A percentile compares a stretch with the other conserved stretches of the same genome.
Conservation (phyloP, 2,888 invertebrate species). For the Eledone cirrhosa region DNA sequence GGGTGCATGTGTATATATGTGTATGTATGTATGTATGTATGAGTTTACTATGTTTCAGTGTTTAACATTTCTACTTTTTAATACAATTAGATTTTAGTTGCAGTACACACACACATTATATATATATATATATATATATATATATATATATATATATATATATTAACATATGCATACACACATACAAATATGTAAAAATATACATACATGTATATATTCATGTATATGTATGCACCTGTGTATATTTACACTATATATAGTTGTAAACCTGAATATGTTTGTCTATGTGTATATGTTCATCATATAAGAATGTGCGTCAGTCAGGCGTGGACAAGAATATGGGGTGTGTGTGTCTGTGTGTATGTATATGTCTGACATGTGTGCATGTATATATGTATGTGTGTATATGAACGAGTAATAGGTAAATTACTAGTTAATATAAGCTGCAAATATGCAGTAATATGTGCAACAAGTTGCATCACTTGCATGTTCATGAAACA, state of each 20-base stretch:
- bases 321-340: too few relatives aligned
- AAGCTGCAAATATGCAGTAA: too few relatives aligned
- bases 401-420: too few relatives aligned
- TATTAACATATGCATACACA: too few relatives aligned
- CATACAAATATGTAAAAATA: not conserved
- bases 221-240: not conserved
- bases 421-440: too few relatives aligned
- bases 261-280: too few relatives aligned
- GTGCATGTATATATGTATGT: not conserved
- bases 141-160: slow-evolving; percentile 6
- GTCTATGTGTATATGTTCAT: not conserved
- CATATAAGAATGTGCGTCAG: too few relatives aligned
- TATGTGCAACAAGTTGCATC: too few relatives aligned
- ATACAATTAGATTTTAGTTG: not conserved
- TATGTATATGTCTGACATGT: not conserved
- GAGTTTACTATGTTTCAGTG: not conserved
- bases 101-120: not conserved
- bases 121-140: not conserved
- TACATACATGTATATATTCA: too few relatives aligned
- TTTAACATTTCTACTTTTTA: not conserved
- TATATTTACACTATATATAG: too few relatives aligned
- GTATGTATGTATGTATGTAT: not conserved
- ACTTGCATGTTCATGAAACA: too few relatives aligned
- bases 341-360: not conserved
- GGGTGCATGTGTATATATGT: not conserved